Percentiles rank a stretch among this genome's conserved stretches.
These are phyloP conservation scores for Ctenomys sociabilis DNA, from an alignment of 2,113 vertebrate species.

Conservation along the genomic window DNA sequence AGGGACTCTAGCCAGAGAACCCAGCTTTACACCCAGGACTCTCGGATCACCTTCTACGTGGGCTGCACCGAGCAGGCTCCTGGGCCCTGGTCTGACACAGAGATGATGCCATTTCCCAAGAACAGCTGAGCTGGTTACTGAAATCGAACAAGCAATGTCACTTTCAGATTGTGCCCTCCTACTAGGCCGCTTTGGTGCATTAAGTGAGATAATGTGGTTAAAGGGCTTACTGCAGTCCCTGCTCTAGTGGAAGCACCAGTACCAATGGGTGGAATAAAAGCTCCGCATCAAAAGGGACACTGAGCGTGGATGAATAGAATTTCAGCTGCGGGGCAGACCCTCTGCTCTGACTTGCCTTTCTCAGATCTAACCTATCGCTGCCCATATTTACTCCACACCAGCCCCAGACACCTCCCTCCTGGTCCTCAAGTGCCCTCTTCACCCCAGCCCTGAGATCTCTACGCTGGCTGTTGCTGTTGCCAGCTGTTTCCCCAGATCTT, in stretches of 20 bases:
- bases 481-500: not conserved
- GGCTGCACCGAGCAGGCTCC: not conserved
- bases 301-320: not conserved
- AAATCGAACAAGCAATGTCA: slow-evolving; percentile 21
- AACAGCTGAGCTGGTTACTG: not conserved
- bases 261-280: not conserved
- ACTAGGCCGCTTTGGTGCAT: not conserved
- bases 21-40: slow-evolving; percentile 58
- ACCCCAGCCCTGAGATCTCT: not conserved
- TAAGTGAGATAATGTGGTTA: slow-evolving; percentile 4
- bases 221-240: not conserved
- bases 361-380: not conserved
- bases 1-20: slow-evolving; percentile 21
- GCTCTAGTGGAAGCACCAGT: not conserved
- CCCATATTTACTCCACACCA: not conserved
- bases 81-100: not conserved
- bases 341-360: not conserved
- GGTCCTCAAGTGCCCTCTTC: not conserved
- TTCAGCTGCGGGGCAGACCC: not conserved
- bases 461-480: not conserved
- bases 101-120: not conserved
- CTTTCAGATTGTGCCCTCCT: not conserved
- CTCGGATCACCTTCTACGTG: slow-evolving; percentile 62
- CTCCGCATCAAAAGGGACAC: not conserved
- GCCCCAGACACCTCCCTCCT: not conserved